Evolutionary conservation across 2,797 vertebrate genomes (phyloP).

Genomic region (Tamandua tetradactyla): DNA sequence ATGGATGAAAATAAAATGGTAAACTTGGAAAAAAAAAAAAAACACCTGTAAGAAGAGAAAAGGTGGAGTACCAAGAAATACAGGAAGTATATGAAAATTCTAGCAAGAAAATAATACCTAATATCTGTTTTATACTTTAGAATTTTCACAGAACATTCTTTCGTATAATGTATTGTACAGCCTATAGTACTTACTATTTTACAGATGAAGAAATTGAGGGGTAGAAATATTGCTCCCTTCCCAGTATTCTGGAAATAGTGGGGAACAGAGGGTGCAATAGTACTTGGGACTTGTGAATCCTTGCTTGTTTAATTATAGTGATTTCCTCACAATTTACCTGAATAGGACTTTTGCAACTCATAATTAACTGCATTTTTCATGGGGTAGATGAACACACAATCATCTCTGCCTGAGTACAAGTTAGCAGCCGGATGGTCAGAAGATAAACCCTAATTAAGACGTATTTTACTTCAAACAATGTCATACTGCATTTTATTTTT

Average conservation of each 20-base stretch:
- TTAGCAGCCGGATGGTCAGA: not conserved
- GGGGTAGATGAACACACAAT: not conserved
- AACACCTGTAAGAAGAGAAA: not conserved
- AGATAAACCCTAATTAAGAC: not conserved
- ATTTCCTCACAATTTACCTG: not conserved
- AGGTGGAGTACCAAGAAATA: not conserved
- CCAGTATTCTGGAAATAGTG: not conserved
- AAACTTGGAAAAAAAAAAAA: not conserved
- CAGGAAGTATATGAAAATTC: not conserved
- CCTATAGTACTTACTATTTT: not conserved
- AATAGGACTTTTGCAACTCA: not conserved
- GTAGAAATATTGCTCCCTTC: not conserved
- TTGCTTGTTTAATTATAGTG: not conserved
- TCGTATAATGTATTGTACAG: not conserved
- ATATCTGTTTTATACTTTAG: not conserved
- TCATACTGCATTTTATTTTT: conserved; percentile 6
- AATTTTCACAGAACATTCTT: not conserved
- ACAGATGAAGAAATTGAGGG: not conserved
- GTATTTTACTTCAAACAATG: not conserved
- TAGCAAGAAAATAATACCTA: not conserved
- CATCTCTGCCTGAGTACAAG: not conserved
- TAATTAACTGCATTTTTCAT: not conserved
- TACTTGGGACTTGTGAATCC: not conserved
- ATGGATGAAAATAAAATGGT: not conserved
- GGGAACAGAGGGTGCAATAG: not conserved